Base-by-base conservation (phyloP, 2,888 invertebrate genomes). In the Eristalinus sepulchralis region DNA sequence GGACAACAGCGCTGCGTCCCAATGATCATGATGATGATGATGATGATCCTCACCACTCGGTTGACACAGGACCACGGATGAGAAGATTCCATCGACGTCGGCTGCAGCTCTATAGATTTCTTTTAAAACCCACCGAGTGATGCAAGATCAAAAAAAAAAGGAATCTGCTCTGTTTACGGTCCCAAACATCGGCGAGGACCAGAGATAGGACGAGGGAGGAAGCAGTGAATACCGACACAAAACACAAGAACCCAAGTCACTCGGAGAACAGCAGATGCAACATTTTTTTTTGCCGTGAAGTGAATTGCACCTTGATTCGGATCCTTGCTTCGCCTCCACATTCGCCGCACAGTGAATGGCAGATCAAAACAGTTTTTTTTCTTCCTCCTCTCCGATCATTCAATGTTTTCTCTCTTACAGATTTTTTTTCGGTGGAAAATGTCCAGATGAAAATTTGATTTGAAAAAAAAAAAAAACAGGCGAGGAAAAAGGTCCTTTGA, bases 291-390 rank as follows among this genome's bases (percentile, higher is more conserved):
- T 78, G 67, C 71, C 80, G 88, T 88, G 88, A 89, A 87, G 88
- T 89, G 89, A 36, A 89, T 88, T 89, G 85, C 89, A 89, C 89
- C 89, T 89, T 89, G 89, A 88, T 88, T 83, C 73, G 81, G 33
- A 73, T 73, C 70, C 67, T 85, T 59, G 53, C 73, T 78, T 77
- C 78, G 66, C 73, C 82, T 85, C 62, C 82, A 64, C 77, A 82
- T 77, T 85, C 53, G 70, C 80, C 59, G 31, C 63, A 68, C 36
- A 39, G 67, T 77, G 82, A 59, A 82, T 72, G 64, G 60, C 3
- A 31, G 63, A 82, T 77, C 77, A 76, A 78, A 82, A 70, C 60
- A 57, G 24, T 66, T 78, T 79, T 83, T 82, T 72, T 76, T 82
- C n/a, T 63, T 60, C 11, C 9, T 34, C 11, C 36, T 72, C 20